Base-by-base conservation (phyloP, 2,797 vertebrate genomes). In the Gila robusta region DNA sequence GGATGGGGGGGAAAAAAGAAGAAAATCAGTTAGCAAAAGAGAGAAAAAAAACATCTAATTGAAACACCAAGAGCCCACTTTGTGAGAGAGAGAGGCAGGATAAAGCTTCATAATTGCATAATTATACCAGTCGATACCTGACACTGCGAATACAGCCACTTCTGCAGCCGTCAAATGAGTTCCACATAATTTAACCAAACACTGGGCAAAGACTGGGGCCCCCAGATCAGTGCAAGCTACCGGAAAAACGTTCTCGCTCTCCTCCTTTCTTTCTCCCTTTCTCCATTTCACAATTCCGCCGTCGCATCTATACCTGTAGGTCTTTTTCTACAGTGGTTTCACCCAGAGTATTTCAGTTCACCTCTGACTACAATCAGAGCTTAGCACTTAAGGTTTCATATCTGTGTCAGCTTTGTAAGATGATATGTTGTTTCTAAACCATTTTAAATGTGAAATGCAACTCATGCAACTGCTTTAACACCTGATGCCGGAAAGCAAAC, bases 81-180 rank as follows among this genome's bases (percentile, higher is more conserved):
- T 66, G 85, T 82, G 87, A 84, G 69, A 81, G 85, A 92, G 87
- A 87, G 91, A 81, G 86, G 87, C 91, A 93, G 94, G 93, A 95
- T 95, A 96, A 96, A 95, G 94, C 90, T 90, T 93, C 92, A 94
- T 95, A 96, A 96, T 96, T 95, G 94, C 94, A 95, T 95, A 96
- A 95, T 96, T 95, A 95, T 90, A 95, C 92, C 94, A 95, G 94
- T 91, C 93, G 93, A 95, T 96, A 95, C 94, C 94, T 93, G 94
- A 94, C 95, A 94, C 92, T 91, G 92, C 94, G 93, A 95, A 95
- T 94, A 86, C 89, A 86, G 89, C 86, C 89, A 89, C 88, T 88
- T 89, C 90, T 91, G 93, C 93, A 94, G 93, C 93, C 92, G 92
- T 94, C 94, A 96, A 94, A 95, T 94, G 94, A 95, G 92, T 95